These are phyloP conservation scores for Cryptomyrus ogoouensis DNA, from an alignment of 2,113 vertebrate species.

Conservation along the genomic window DNA sequence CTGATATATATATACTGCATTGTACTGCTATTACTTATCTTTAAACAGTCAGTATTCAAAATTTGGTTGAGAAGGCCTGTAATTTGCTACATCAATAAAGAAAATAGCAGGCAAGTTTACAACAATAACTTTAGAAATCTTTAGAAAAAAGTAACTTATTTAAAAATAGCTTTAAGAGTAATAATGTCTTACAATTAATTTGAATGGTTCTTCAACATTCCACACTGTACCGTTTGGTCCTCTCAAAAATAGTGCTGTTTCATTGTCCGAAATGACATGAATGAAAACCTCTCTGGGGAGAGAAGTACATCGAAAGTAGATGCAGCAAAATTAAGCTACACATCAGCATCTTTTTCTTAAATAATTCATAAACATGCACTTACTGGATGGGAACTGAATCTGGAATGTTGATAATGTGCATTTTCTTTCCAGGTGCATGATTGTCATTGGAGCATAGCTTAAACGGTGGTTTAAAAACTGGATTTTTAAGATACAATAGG, in stretches of 20 bases:
- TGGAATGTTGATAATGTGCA: constrained; percentile 64
- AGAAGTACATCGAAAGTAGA: neutral
- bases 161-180: neutral
- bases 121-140: neutral
- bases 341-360: neutral
- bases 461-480: neutral
- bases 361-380: constrained; percentile 10
- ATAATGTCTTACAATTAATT: constrained; percentile 5
- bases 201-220: constrained; percentile 34
- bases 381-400: constrained; percentile 48
- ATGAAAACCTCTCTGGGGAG: constrained; percentile 52
- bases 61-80: neutral
- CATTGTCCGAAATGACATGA: constrained; percentile 1
- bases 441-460: constrained; percentile 41
- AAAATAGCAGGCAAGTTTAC: neutral
- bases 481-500: constrained; percentile 17
- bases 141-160: neutral
- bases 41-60: neutral
- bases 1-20: neutral
- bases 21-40: neutral
- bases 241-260: constrained; percentile 44
- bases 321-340: neutral
- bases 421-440: constrained; percentile 8
- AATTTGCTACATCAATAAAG: neutral
- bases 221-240: constrained; percentile 58